Conservation (phyloP, 2,113 vertebrate genomes). For the Epinephelus moara region DNA sequence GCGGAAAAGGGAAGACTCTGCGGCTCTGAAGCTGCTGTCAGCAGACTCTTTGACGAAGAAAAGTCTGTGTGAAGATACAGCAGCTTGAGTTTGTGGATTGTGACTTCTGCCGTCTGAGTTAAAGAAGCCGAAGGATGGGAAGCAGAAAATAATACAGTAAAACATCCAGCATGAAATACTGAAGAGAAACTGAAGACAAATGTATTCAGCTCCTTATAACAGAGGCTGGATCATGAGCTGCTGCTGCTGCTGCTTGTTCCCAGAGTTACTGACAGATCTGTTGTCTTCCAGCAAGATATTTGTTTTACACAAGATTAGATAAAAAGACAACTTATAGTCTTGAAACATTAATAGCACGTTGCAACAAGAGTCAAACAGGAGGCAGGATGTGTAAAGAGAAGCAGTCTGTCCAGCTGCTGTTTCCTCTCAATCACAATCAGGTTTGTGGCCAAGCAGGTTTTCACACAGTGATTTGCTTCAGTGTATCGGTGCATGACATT, state of each 20-base stretch:
- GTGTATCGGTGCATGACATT: too few relatives aligned
- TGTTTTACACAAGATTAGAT: not conserved
- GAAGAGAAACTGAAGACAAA: not conserved
- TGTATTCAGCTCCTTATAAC: not conserved
- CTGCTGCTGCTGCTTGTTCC: not conserved
- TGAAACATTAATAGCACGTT: not conserved
- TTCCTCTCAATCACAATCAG: not conserved
- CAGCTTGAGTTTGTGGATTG: slow-evolving; percentile 15
- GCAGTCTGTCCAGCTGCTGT: slow-evolving; percentile 27
- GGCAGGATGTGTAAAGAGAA: not conserved
- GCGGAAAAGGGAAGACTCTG: slow-evolving; percentile 41
- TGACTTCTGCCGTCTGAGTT: slow-evolving; percentile 11
- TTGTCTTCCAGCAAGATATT: not conserved
- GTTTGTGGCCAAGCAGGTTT: too few relatives aligned
- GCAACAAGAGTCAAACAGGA: not conserved
- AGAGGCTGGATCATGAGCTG: not conserved
- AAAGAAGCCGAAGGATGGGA: not conserved
- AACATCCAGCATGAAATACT: too few relatives aligned
- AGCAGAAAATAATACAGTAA: slow-evolving; percentile 1
- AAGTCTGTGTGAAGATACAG: not conserved
- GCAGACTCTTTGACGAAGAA: slow-evolving; percentile 15
- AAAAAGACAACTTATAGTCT: not conserved
- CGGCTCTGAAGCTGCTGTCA: slow-evolving; percentile 35
- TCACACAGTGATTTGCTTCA: too few relatives aligned
- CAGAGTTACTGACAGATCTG: not conserved